Base-by-base conservation (phyloP, 2,797 vertebrate species). In the Sciurus carolinensis region DNA sequence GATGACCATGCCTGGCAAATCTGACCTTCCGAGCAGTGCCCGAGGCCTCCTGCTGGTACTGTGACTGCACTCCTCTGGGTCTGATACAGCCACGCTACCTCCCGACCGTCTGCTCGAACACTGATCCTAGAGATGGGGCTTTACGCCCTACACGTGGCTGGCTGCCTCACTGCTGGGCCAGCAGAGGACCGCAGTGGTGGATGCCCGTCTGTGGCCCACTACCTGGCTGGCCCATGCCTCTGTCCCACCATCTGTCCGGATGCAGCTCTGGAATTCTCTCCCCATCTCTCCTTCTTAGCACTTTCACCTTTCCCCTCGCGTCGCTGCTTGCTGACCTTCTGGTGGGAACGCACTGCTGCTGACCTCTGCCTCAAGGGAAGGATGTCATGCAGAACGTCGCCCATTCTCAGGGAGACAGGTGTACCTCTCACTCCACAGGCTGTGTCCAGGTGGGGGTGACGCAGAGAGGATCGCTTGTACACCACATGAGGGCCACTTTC, bases 401-500 rank as follows among this genome's bases (percentile, higher is more conserved):
- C 80, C 47, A 57, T 2, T 76, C 66, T 84, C 42, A 54, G 77
- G 75, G 20, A 69, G 71, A 30, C 44, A 39, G 72, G 15, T 30
- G 26, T 99, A 99, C 99, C 99, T 98, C 99, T 98, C 97, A 99
- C 99, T 52, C 99, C 99, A 72, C 99, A 99, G 97, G 99, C 99
- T 81, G 99, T 99, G 76, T 99, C 99, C 98, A 99, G 99, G 98
- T 99, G 99, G 67, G 99, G 99, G 97, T 99, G 99, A 96, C 99
- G 99, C 82, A 99, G 98, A 42, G 99, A 99, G 0, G 99, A 99
- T 13, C 99, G 98, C 97, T 99, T 99, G 98, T 99, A 99, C 52
- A 99, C 99, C 92, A 99, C 99, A 89, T 99, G 99, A 95, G 99
- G 99, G 97, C 99, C 99, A 96, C 99, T 99, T 97, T 99, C 99